Evolutionary conservation across 2,113 vertebrate genomes (phyloP).

Genomic region (Lepus europaeus): DNA sequence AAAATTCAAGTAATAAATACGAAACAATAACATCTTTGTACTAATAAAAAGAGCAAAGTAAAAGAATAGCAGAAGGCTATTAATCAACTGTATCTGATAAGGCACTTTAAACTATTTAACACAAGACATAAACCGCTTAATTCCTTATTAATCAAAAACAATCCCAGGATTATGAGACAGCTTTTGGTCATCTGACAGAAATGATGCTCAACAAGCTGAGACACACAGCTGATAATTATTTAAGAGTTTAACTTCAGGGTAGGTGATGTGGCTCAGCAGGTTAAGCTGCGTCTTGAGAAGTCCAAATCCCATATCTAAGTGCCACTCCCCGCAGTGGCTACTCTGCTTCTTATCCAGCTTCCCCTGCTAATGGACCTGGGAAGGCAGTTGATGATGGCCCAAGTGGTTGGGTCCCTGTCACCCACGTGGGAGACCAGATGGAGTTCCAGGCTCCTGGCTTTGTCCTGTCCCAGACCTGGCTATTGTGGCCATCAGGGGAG

Average conservation of each 20-base stretch:
- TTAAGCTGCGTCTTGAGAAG: too few relatives aligned
- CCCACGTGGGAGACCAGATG: too few relatives aligned
- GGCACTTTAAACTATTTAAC: not conserved
- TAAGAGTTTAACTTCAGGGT: not conserved
- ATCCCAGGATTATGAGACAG: slow-evolving; percentile 6
- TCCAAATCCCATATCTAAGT: too few relatives aligned
- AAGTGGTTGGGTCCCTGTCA: too few relatives aligned
- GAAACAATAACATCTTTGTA: not conserved
- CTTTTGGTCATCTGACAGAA: slow-evolving; percentile 29
- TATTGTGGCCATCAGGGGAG: too few relatives aligned
- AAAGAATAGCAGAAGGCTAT: not conserved
- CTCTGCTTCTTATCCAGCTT: too few relatives aligned
- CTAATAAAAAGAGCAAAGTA: not conserved
- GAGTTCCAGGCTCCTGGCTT: too few relatives aligned
- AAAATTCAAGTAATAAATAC: slow-evolving; percentile 19
- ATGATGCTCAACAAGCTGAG: not conserved
- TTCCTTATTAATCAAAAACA: slow-evolving; percentile 36
- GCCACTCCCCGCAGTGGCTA: too few relatives aligned
- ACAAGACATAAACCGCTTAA: slow-evolving; percentile 34
- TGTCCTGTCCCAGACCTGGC: too few relatives aligned
- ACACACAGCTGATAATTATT: not conserved
- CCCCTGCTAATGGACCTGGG: too few relatives aligned
- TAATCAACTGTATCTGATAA: not conserved
- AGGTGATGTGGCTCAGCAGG: too few relatives aligned
- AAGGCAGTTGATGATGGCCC: too few relatives aligned